phyloP scores from a whole-genome alignment of 1,140 invertebrate genomes.

The Elymnias hypermnestra region DNA sequence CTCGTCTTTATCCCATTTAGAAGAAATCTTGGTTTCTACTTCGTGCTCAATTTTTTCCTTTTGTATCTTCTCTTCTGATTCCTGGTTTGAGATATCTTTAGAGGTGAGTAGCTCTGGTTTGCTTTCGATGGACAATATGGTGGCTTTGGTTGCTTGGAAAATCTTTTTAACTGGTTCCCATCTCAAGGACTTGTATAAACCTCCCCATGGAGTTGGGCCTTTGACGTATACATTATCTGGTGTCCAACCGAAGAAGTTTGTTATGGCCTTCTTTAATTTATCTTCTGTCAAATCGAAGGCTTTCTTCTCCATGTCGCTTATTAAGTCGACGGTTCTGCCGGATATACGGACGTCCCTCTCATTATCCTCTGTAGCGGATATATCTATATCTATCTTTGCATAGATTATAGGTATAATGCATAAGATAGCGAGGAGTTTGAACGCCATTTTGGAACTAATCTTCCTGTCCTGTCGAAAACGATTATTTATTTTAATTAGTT shows the following conservation, averaged over 20 bases:
- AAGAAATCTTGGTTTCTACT: constrained; percentile 22
- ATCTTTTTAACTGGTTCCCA: constrained; percentile 31
- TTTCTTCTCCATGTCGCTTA: constrained; percentile 26
- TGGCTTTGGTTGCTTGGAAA: constrained; percentile 18
- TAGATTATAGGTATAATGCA: constrained; percentile 21
- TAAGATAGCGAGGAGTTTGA: constrained; percentile 20
- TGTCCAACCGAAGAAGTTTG: constrained; percentile 16
- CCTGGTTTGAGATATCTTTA: constrained; percentile 23
- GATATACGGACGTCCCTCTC: constrained; percentile 16
- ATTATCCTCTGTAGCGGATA: constrained; percentile 18
- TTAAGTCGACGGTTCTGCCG: constrained; percentile 15
- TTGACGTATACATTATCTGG: constrained; percentile 32
- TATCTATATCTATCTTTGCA: constrained; percentile 27
- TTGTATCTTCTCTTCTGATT: constrained; percentile 17
- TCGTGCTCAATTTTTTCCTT: constrained; percentile 21
- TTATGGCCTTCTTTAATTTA: constrained; percentile 23
- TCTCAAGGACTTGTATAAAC: constrained; percentile 28
- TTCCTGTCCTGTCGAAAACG: no score
- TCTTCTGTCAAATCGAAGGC: constrained; percentile 25
- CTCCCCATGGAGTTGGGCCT: constrained; percentile 40
- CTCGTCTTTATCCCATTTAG: constrained; percentile 18
- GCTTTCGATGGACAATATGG: constrained; percentile 16
- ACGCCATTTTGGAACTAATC: constrained; percentile 22
- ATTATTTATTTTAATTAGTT: no score
- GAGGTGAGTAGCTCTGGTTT: constrained; percentile 15